Conservation (phyloP, 1,140 invertebrate species). For the Nylanderia fulva region DNA sequence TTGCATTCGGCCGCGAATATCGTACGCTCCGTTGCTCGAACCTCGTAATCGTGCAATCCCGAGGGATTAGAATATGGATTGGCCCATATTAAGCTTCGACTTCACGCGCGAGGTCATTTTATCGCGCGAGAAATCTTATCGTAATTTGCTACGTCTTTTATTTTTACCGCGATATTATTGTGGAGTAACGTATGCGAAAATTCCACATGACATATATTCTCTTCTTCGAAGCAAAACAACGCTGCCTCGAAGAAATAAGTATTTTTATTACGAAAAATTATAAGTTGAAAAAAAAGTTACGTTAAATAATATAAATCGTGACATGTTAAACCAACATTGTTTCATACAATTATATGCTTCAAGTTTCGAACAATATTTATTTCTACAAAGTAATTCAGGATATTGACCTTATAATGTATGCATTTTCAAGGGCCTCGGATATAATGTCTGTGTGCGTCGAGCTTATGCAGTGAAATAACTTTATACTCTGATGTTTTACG, state of each 20-base stretch:
- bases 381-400: background rate
- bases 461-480: conserved; percentile 44
- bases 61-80: conserved; percentile 60
- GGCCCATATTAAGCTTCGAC: conserved; percentile 44
- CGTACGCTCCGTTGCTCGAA: conserved; percentile 63
- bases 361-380: background rate
- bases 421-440: conserved; percentile 13
- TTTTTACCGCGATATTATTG: background rate
- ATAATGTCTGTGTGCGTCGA: conserved; percentile 37
- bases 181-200: background rate
- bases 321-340: background rate
- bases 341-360: background rate
- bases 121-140: conserved; percentile 37
- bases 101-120: conserved; percentile 49
- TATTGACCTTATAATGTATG: conserved; percentile 21
- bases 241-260: background rate
- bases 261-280: background rate
- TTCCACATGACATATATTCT: background rate
- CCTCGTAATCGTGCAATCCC: conserved; percentile 66
- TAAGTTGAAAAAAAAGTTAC: background rate
- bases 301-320: background rate
- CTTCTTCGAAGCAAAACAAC: background rate
- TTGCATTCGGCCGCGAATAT: conserved; percentile 71
- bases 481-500: conserved; percentile 35
- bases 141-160: conserved; percentile 20